Conservation (phyloP, 2,113 vertebrate species). For the Nipponia nippon region DNA sequence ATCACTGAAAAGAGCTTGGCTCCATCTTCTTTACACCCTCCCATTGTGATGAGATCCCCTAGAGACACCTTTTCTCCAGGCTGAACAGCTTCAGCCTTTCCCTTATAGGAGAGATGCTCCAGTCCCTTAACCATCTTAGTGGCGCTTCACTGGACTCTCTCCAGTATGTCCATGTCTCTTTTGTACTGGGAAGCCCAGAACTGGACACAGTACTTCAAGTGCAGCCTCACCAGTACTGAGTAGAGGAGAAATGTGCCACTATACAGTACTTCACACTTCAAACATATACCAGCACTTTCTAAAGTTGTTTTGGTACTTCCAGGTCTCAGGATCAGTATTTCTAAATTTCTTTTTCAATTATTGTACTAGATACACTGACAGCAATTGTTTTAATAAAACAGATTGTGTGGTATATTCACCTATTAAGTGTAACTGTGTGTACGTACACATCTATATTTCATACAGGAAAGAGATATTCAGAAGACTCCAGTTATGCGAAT, state of each 20-base stretch:
- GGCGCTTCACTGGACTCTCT: neutral
- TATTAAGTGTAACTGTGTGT: neutral
- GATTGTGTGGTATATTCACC: neutral
- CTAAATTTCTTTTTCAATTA: neutral
- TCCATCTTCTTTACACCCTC: neutral
- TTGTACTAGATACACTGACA: neutral
- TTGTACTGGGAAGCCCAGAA: neutral
- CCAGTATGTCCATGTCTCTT: neutral
- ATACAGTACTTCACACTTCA: neutral
- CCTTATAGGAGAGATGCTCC: neutral
- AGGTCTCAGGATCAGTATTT: neutral
- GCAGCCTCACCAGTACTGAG: neutral
- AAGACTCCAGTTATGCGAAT: neutral
- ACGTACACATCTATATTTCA: neutral
- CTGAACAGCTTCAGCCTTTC: neutral
- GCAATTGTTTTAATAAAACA: neutral
- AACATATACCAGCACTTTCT: neutral
- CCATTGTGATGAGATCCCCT: neutral
- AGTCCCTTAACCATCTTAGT: neutral
- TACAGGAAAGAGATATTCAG: neutral
- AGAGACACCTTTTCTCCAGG: neutral
- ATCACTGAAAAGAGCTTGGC: neutral
- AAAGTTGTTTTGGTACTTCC: neutral
- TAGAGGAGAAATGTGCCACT: neutral
- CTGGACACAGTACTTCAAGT: neutral